phyloP scores from a whole-genome alignment of 2,113 vertebrate genomes.

The Gopherus evgoodei region DNA sequence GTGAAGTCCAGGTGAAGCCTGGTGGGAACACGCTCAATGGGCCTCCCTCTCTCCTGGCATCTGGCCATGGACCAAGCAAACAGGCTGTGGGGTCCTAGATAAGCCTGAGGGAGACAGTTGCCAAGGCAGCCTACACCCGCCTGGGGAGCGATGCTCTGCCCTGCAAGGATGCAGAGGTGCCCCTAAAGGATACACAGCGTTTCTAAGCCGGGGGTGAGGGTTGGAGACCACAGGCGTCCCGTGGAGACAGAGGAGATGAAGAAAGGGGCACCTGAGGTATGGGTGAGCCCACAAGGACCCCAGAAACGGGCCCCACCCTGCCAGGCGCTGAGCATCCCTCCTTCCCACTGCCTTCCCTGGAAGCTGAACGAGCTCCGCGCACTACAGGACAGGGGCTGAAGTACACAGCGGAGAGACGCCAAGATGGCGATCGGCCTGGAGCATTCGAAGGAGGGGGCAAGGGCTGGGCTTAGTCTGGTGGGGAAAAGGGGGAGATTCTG shows the following conservation, averaged over 20 bases:
- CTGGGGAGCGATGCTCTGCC: too few species aligned
- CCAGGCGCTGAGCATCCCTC: neutral
- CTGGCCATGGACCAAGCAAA: neutral
- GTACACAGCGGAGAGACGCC: neutral
- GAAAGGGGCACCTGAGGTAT: neutral
- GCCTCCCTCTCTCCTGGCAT: too few species aligned
- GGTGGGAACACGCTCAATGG: too few species aligned
- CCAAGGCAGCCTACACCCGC: neutral
- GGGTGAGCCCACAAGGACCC: rapidly evolving
- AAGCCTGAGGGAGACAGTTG: too few species aligned
- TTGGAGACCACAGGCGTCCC: neutral
- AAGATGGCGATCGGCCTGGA: too few species aligned
- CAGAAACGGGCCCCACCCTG: neutral
- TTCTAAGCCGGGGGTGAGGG: neutral
- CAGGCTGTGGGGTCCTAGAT: neutral
- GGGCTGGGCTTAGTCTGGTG: neutral
- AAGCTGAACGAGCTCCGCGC: neutral
- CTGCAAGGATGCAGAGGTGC: neutral
- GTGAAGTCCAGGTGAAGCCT: too few species aligned
- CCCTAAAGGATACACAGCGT: too few species aligned
- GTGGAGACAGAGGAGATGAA: neutral
- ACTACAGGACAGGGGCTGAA: neutral
- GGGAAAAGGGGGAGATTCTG: neutral
- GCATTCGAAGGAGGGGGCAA: neutral
- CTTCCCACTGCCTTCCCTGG: neutral